Evolutionary conservation across 2,797 vertebrate genomes (phyloP).

Genomic region (Chelonia mydas): DNA sequence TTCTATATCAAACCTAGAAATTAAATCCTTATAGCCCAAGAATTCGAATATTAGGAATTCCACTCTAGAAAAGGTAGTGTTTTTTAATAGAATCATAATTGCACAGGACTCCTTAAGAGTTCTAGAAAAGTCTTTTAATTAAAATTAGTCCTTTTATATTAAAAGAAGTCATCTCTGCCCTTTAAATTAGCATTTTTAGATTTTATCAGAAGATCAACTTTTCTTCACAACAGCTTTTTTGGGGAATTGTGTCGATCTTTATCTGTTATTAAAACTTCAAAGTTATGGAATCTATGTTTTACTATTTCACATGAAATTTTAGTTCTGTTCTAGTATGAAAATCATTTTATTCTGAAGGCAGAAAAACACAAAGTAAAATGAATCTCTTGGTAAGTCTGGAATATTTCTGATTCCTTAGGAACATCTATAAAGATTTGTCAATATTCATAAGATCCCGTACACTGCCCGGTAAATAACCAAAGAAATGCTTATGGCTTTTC

Average conservation of each 20-base stretch:
- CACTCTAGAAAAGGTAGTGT: neutral
- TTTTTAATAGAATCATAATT: neutral
- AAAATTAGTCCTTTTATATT: neutral
- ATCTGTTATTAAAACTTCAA: neutral
- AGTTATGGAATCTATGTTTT: neutral
- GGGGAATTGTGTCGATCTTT: neutral
- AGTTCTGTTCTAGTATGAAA: neutral
- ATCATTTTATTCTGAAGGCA: neutral
- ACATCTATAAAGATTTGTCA: neutral
- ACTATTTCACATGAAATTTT: neutral
- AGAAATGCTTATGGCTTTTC: neutral
- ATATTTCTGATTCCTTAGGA: neutral
- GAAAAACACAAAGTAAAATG: neutral
- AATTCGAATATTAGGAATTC: neutral
- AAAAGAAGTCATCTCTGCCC: neutral
- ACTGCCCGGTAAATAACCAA: neutral
- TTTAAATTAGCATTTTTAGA: neutral
- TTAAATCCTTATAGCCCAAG: neutral
- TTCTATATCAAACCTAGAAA: neutral
- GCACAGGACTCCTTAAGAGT: neutral
- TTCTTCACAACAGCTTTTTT: neutral
- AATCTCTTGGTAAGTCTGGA: neutral
- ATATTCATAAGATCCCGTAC: neutral
- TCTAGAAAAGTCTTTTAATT: neutral
- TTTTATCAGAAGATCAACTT: neutral